Conservation (phyloP, 2,113 vertebrate genomes). For the Salvator merianae region DNA sequence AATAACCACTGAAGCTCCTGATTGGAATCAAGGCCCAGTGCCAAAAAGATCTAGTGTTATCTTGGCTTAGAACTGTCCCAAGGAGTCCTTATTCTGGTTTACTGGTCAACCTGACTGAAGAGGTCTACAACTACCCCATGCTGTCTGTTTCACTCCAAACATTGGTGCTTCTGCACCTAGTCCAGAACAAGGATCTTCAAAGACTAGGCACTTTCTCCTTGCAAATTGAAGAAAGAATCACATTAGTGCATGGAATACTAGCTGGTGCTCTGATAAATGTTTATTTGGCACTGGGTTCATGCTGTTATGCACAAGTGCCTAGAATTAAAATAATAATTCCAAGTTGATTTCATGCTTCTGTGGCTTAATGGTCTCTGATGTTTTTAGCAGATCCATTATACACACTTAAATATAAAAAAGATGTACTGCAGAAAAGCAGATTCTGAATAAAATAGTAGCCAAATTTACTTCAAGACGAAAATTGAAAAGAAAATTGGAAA, state of each 20-base stretch:
- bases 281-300: slow-evolving; percentile 70
- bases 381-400: slow-evolving; percentile 63
- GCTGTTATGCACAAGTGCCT: slow-evolving; percentile 69
- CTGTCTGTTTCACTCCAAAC: too few relatives aligned
- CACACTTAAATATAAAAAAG: slow-evolving; percentile 64
- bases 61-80: too few relatives aligned
- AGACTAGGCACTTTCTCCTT: slow-evolving; percentile 12
- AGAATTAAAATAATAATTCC: slow-evolving; percentile 78
- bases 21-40: too few relatives aligned
- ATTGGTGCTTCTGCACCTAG: too few relatives aligned
- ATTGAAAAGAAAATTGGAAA: slow-evolving; percentile 64
- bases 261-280: slow-evolving; percentile 65
- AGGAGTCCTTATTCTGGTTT: too few relatives aligned
- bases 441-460: slow-evolving; percentile 56
- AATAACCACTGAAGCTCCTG: too few relatives aligned
- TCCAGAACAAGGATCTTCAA: too few relatives aligned
- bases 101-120: too few relatives aligned
- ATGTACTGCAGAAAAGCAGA: slow-evolving; percentile 28
- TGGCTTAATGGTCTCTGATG: slow-evolving; percentile 72
- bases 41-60: too few relatives aligned
- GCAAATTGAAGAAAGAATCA: slow-evolving; percentile 43
- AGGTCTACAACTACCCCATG: too few relatives aligned
- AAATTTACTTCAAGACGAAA: slow-evolving; percentile 65
- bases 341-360: slow-evolving; percentile 76
- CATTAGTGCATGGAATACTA: slow-evolving; percentile 56